A percentile compares a stretch with the other conserved stretches of the same genome.
Conservation (phyloP, 1,140 invertebrate genomes). For the Aporrectodea caliginosa region DNA sequence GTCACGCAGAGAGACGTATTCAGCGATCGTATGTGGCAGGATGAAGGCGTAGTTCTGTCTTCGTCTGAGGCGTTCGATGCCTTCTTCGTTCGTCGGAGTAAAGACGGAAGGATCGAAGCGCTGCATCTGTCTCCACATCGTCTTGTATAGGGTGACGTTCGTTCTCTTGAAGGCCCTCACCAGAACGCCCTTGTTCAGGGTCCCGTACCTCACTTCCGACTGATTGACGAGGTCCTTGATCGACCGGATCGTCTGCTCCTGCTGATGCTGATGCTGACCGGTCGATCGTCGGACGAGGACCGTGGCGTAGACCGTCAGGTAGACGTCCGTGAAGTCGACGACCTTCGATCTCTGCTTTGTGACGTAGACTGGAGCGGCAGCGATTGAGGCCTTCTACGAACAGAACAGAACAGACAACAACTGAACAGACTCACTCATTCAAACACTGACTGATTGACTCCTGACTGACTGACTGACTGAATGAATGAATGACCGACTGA, state of each 20-base stretch:
- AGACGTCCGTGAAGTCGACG: slow-evolving; percentile 92
- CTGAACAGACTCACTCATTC: neutral
- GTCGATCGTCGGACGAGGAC: slow-evolving; percentile 78
- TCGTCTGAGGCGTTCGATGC: slow-evolving; percentile 29
- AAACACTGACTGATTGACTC: neutral
- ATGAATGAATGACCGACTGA: neutral
- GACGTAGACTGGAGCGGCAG: slow-evolving; percentile 90
- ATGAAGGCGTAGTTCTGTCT: slow-evolving; percentile 29
- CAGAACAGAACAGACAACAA: slow-evolving; percentile 21
- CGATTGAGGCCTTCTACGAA: slow-evolving; percentile 87
- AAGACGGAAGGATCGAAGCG: slow-evolving; percentile 13
- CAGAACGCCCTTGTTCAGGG: slow-evolving; percentile 68
- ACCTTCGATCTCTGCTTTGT: slow-evolving; percentile 86
- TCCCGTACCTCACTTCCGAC: slow-evolving; percentile 91
- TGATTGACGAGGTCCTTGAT: slow-evolving; percentile 63
- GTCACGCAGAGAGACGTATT: slow-evolving; percentile 20
- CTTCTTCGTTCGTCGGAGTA: slow-evolving; percentile 18
- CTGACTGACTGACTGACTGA: neutral
- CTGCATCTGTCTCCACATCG: slow-evolving; percentile 27
- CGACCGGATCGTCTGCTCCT: slow-evolving; percentile 32
- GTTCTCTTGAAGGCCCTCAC: slow-evolving; percentile 9
- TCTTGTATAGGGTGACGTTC: neutral
- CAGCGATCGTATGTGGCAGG: slow-evolving; percentile 26
- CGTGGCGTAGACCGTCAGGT: slow-evolving; percentile 93
- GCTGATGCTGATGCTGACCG: slow-evolving; percentile 20